A percentile compares a stretch with the other conserved stretches of the same genome.
Conservation (phyloP, 2,797 vertebrate genomes). For the Taeniopygia guttata region DNA sequence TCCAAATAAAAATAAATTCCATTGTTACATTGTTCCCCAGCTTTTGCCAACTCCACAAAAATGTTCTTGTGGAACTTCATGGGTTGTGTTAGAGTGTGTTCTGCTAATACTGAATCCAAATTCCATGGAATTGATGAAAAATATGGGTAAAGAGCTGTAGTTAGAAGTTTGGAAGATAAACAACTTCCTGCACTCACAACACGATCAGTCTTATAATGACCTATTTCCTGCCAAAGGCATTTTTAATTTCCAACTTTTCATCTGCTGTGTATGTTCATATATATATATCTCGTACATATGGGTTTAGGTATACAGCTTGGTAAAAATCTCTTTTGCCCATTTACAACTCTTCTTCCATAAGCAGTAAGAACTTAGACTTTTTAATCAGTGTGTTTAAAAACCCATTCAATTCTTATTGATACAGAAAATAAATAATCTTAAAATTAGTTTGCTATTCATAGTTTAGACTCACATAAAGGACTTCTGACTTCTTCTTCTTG, state of each 20-base stretch:
- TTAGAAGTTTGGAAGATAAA: neutral
- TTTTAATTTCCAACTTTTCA: neutral
- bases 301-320: neutral
- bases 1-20: neutral
- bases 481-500: neutral
- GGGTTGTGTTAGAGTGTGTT: neutral
- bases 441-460: neutral
- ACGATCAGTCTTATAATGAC: neutral
- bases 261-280: neutral
- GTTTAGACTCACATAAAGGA: neutral
- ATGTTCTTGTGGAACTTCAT: neutral
- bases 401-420: neutral
- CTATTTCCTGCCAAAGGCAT: neutral
- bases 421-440: neutral
- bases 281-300: neutral
- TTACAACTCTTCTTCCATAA: neutral
- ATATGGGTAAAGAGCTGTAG: neutral
- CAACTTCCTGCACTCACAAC: neutral
- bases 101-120: neutral
- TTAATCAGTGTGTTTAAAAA: neutral
- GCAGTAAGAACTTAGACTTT: neutral
- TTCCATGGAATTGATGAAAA: neutral
- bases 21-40: neutral
- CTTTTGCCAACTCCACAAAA: neutral
- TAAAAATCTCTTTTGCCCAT: neutral